Base-by-base conservation (phyloP, 1,140 invertebrate genomes). In the Augochlora pura region DNA sequence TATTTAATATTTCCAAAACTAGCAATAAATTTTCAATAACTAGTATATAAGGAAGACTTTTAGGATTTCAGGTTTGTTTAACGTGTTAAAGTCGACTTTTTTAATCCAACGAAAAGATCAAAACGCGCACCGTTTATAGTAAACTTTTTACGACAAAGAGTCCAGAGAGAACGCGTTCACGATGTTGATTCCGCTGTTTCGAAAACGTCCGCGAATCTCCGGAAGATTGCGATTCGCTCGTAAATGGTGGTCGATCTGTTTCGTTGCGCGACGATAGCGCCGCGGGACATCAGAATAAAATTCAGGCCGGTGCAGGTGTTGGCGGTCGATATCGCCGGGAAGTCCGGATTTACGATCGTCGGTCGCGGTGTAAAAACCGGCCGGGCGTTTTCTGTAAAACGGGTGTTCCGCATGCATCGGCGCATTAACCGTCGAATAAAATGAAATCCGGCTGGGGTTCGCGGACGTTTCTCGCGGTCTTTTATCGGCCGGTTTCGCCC, bases 301-400 rank as follows among this genome's bases (percentile, higher is more conserved):
- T 25, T 32, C 18, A 18, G 68, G 76, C 72, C 64, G n/a, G 76
- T 78, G 60, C 76, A 78, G 76, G 76, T 78, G 76, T 59, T 49
- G 59, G 60, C 64, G 46, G 60, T 78, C 69, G 76, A 78, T 78
- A 78, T 78, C 76, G 2, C 46, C 8, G 67, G 46, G 39, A 78
- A 72, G 69, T 69, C 9, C 9, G 60, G 71, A 78, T 78, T 78
- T 78, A 78, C 76, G 76, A 78, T 68, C 68, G 38, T 46, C 46
- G 42, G 68, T n/a, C 10, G 66, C 32, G 49, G 23, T 16, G 60
- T 57, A 72, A 72, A 64, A 72, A 64, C 68, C 52, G 16, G 18
- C 16, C 16, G 23, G 68, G 71, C 76, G 32, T 78, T 72, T 72
- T 70, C 62, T 25, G 49, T 32, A 64, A n/a, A 78, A 78, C 60